Percentiles rank a stretch among this genome's conserved stretches.
Evolutionary conservation across 2,797 vertebrate species (phyloP).

Genomic region (Dromococcyx pavoninus): DNA sequence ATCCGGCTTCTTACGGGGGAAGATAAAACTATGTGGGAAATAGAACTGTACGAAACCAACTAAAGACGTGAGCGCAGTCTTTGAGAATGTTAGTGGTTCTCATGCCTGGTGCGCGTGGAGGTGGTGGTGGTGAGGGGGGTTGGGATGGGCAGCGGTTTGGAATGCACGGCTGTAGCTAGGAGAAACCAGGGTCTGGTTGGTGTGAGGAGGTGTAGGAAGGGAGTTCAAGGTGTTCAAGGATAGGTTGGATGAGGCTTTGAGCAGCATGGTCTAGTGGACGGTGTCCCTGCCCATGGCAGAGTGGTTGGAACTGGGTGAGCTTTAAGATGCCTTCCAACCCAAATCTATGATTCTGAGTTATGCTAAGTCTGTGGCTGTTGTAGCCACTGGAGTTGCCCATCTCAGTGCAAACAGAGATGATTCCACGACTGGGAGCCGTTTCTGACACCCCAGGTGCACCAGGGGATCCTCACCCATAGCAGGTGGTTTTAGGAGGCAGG

Average conservation of each 20-base stretch:
- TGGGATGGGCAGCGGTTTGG: rapidly evolving
- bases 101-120: background rate
- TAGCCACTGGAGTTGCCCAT: rapidly evolving
- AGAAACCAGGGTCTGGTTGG: rapidly evolving
- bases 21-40: background rate
- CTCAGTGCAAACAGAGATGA: background rate
- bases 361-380: rapidly evolving
- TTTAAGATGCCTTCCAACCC: too few relatives aligned
- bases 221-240: too few relatives aligned
- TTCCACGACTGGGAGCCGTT: rapidly evolving
- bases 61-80: background rate
- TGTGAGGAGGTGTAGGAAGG: rapidly evolving
- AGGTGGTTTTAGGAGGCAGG: background rate
- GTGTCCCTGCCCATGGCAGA: too few relatives aligned
- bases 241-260: too few relatives aligned
- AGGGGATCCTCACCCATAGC: too few relatives aligned
- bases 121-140: too few relatives aligned
- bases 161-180: background rate
- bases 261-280: too few relatives aligned
- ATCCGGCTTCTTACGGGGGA: background rate
- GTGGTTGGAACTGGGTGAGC: too few relatives aligned
- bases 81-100: background rate
- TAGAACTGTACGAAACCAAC: background rate
- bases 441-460: rapidly evolving
- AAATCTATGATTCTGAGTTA: too few relatives aligned